Evolutionary conservation across 2,113 vertebrate genomes (phyloP).

Genomic region (Aspiorhynchus laticeps): DNA sequence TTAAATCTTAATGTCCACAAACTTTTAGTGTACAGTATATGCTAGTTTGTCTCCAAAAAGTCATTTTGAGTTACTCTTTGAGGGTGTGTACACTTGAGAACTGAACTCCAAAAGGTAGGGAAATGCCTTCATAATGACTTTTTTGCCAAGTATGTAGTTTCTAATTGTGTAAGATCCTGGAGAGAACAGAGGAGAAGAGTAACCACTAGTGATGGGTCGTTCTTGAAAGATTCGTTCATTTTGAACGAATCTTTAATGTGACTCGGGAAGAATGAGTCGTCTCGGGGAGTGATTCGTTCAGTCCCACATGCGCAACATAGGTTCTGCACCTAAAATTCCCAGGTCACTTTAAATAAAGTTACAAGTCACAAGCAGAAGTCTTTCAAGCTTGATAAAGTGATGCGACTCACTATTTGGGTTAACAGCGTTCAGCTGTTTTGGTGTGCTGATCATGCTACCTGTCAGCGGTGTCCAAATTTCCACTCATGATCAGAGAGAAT

Average conservation of each 20-base stretch:
- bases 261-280: too few species aligned
- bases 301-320: too few species aligned
- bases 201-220: too few species aligned
- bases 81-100: not conserved
- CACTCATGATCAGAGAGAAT: not conserved
- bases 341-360: not conserved
- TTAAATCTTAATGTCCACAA: too few species aligned
- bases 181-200: not conserved
- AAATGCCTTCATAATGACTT: not conserved
- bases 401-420: not conserved
- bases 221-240: too few species aligned
- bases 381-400: not conserved
- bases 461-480: not conserved
- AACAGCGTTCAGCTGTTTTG: not conserved
- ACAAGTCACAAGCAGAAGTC: not conserved
- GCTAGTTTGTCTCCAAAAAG: not conserved
- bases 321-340: too few species aligned
- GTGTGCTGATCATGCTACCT: conserved; percentile 5
- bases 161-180: not conserved
- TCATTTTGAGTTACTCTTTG: not conserved
- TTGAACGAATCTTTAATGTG: too few species aligned
- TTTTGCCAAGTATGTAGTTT: not conserved
- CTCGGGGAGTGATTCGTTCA: too few species aligned
- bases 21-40: not conserved
- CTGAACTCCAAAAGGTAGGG: not conserved